A percentile compares a stretch with the other conserved stretches of the same genome.
These are phyloP conservation scores for Corapipo altera DNA, from an alignment of 2,113 vertebrate genomes.

Conservation along the genomic window DNA sequence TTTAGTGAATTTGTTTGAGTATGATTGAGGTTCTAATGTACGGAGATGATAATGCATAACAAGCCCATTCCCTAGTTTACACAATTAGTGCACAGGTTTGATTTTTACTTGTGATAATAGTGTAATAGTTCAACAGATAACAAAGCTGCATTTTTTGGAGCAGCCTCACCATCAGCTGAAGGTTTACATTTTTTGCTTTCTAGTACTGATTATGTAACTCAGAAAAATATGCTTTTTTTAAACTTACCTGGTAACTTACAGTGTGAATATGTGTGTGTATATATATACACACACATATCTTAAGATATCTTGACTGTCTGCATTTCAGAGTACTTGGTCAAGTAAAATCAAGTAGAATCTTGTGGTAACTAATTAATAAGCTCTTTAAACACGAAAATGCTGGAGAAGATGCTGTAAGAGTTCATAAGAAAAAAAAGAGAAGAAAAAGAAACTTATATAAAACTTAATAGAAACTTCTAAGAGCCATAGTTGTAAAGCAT, in stretches of 20 bases:
- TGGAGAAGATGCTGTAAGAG: not conserved
- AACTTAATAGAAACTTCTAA: not conserved
- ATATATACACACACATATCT: not conserved
- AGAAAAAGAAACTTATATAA: not conserved
- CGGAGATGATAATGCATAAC: constrained; percentile 82
- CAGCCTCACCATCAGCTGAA: not conserved
- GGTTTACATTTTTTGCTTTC: not conserved
- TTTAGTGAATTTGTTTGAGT: constrained; percentile 86
- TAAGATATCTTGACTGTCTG: not conserved
- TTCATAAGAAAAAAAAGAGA: not conserved
- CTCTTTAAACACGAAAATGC: not conserved
- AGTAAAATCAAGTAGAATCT: not conserved
- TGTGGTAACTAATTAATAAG: not conserved
- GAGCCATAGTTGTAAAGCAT: not conserved
- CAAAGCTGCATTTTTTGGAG: not conserved
- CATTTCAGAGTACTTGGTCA: not conserved
- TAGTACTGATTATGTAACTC: not conserved
- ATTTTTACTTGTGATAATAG: constrained; percentile 68
- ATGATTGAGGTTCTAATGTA: constrained; percentile 86
- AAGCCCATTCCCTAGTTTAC: constrained; percentile 74
- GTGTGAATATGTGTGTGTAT: not conserved
- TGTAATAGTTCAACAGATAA: constrained; percentile 58
- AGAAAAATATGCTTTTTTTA: not conserved
- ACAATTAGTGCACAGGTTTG: constrained; percentile 63
- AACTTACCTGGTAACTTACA: not conserved